These are phyloP conservation scores for Crotalus viridis DNA, from an alignment of 2,113 vertebrate species.

Conservation along the genomic window DNA sequence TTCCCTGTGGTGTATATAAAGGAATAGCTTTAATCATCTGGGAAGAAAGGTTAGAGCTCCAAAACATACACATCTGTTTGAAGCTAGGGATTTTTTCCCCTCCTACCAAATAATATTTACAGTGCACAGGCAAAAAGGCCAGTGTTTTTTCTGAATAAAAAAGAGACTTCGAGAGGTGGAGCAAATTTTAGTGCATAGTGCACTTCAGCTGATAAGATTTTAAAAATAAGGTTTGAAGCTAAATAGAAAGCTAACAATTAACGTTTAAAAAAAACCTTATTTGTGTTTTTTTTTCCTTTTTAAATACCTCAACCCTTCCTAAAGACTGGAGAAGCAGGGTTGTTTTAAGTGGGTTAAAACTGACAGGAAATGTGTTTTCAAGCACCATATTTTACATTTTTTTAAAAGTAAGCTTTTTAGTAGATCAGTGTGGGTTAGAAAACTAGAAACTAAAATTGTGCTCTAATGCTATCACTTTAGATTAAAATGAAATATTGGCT, in stretches of 20 bases:
- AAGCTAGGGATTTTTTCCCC: conserved; percentile 68
- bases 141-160: conserved; percentile 81
- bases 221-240: conserved; percentile 50
- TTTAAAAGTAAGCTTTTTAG: conserved; percentile 1
- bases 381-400: conserved; percentile 23
- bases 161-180: conserved; percentile 63
- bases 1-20: conserved; percentile 85
- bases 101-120: conserved; percentile 83
- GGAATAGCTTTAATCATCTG: conserved; percentile 85
- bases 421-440: conserved; percentile 20
- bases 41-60: conserved; percentile 86
- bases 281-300: background rate
- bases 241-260: conserved; percentile 47
- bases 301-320: background rate
- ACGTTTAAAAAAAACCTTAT: conserved; percentile 39
- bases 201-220: conserved; percentile 55
- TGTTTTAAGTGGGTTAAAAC: conserved; percentile 47
- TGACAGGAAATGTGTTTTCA: conserved; percentile 39
- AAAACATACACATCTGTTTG: conserved; percentile 85
- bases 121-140: conserved; percentile 78
- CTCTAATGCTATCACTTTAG: conserved; percentile 26
- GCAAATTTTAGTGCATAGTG: conserved; percentile 62
- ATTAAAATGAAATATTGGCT: conserved; percentile 30
- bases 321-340: background rate
- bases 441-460: background rate